Percentiles rank a stretch among this genome's conserved stretches.
These are phyloP conservation scores for Ciconia maguari DNA, from an alignment of 2,113 vertebrate genomes.

Conservation along the genomic window DNA sequence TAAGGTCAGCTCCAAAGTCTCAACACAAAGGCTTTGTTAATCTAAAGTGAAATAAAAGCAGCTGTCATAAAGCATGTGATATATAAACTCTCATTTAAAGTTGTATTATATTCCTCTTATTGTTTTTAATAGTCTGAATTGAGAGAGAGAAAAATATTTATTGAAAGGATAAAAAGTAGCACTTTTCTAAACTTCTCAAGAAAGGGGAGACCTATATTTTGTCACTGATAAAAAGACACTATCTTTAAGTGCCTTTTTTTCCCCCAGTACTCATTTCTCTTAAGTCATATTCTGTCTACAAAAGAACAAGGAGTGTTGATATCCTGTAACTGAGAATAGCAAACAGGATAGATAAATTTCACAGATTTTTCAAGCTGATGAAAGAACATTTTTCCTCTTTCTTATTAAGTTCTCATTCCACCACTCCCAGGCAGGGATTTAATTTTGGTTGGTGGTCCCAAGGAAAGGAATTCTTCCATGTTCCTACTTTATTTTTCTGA, in stretches of 20 bases:
- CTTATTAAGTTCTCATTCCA: not conserved
- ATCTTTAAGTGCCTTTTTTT: not conserved
- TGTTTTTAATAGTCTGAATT: conserved; percentile 71
- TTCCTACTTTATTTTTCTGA: not conserved
- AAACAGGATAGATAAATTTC: not conserved
- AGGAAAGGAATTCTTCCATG: not conserved
- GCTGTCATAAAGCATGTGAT: conserved; percentile 69
- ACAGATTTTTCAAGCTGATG: not conserved
- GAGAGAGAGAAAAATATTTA: conserved; percentile 52
- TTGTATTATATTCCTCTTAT: conserved; percentile 65
- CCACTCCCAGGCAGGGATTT: not conserved
- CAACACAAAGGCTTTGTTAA: conserved; percentile 66
- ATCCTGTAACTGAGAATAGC: not conserved
- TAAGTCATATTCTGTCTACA: not conserved
- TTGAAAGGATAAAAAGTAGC: conserved; percentile 57
- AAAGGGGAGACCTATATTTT: not conserved
- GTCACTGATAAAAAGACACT: not conserved
- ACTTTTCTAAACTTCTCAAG: not conserved
- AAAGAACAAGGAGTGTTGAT: not conserved
- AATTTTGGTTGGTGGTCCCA: not conserved
- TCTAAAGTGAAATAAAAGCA: conserved; percentile 76
- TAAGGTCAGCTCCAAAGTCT: conserved; percentile 65
- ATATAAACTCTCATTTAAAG: conserved; percentile 66
- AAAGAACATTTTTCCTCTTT: not conserved
- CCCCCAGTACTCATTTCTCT: not conserved